A percentile compares a stretch with the other conserved stretches of the same genome.
These are phyloP conservation scores for Siniperca undulata DNA, from an alignment of 2,797 vertebrate genomes.

Conservation along the genomic window DNA sequence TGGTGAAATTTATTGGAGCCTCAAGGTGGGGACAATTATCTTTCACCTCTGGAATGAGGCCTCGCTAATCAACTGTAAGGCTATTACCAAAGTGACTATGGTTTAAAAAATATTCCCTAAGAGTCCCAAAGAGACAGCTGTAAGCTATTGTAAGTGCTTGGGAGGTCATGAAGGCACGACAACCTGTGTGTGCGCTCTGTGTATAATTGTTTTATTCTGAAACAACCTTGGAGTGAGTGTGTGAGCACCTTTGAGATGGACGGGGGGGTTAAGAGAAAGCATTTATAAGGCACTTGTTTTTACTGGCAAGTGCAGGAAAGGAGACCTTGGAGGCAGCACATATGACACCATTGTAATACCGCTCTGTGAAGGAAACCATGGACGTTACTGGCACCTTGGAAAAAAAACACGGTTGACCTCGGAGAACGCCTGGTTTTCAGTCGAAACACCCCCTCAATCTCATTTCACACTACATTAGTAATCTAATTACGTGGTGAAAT, in stretches of 20 bases:
- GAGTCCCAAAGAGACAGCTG: conserved; percentile 78
- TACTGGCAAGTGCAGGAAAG: conserved; percentile 73
- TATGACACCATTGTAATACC: conserved; percentile 71
- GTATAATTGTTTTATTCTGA: conserved; percentile 83
- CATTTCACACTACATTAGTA: conserved; percentile 82
- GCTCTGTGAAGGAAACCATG: conserved; percentile 62
- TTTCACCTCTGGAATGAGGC: conserved; percentile 71
- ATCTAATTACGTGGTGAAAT: conserved; percentile 82
- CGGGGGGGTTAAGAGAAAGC: conserved; percentile 62
- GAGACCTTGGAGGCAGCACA: conserved; percentile 75
- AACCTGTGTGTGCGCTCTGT: conserved; percentile 65
- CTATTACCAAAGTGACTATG: conserved; percentile 74
- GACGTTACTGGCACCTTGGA: conserved; percentile 62
- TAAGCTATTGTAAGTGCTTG: conserved; percentile 73
- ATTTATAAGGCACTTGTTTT: conserved; percentile 82
- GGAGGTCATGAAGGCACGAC: conserved; percentile 33
- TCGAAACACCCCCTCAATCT: conserved; percentile 63
- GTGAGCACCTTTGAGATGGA: conserved; percentile 67
- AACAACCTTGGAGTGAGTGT: conserved; percentile 78
- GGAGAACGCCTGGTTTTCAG: conserved; percentile 45
- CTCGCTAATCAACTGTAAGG: conserved; percentile 74
- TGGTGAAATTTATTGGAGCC: conserved; percentile 17
- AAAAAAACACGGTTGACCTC: conserved; percentile 54
- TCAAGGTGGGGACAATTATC: conserved; percentile 78
- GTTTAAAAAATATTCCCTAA: conserved; percentile 74